phyloP scores from a whole-genome alignment of 1,140 invertebrate genomes.

The Phocides pigmalion region DNA sequence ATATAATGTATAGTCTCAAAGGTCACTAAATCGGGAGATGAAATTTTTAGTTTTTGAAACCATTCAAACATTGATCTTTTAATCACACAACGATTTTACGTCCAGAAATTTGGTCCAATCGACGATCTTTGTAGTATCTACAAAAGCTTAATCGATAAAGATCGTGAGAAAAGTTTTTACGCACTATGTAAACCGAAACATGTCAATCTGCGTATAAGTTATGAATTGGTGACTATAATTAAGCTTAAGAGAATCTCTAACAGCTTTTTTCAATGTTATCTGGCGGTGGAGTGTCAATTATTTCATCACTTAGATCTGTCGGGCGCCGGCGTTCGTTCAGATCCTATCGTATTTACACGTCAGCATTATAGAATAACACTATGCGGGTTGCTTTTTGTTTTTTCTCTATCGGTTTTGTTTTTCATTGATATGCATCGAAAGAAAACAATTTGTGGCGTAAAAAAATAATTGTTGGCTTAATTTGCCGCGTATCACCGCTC shows the following conservation, averaged over 20 bases:
- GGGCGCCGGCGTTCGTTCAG: slow-evolving; percentile 50
- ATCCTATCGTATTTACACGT: slow-evolving; percentile 62
- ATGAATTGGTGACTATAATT: slow-evolving; percentile 56
- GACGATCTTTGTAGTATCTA: not conserved
- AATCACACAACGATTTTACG: too few species aligned
- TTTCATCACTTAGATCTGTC: slow-evolving; percentile 61
- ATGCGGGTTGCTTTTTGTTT: slow-evolving; percentile 35
- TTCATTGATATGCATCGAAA: slow-evolving; percentile 14
- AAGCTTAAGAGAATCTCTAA: slow-evolving; percentile 51
- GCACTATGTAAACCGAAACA: slow-evolving; percentile 31
- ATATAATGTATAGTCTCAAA: too few species aligned
- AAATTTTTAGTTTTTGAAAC: too few species aligned
- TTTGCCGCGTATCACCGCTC: not conserved
- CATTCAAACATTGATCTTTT: too few species aligned
- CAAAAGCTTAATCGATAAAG: slow-evolving; percentile 10
- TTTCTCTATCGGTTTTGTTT: slow-evolving; percentile 25
- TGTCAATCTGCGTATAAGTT: slow-evolving; percentile 53
- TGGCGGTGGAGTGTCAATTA: slow-evolving; percentile 64
- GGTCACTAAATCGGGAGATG: too few species aligned
- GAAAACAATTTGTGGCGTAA: not conserved
- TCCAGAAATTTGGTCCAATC: too few species aligned
- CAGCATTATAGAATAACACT: slow-evolving; percentile 55
- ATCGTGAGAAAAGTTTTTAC: slow-evolving; percentile 47
- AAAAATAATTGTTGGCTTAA: not conserved
- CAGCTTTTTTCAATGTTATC: slow-evolving; percentile 46